Evolutionary conservation across 1,140 invertebrate genomes (phyloP), one percentile per base, ranked within the genome.

Genomic region (Pseudomyrmex sp.): DNA sequence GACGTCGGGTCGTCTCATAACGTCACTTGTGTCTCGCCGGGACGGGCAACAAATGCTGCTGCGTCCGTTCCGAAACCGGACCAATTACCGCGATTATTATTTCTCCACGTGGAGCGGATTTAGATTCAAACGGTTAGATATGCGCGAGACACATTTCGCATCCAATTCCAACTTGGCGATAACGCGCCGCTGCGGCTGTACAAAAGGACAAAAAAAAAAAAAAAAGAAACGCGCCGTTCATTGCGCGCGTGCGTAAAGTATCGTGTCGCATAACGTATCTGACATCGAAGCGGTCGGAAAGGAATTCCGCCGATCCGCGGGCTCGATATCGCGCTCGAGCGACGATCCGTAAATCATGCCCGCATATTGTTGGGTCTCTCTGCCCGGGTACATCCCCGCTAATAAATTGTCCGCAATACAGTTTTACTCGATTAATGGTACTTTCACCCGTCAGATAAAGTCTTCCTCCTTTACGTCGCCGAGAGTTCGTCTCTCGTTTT

Each of bases 401-500:
- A 85, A 88, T 88, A 88, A 88, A 88, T 88, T 74, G 52, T 59
- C 48, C 46, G 61, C 74, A 83, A 85, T 88, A 77, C 77, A 69
- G 56, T 85, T 85, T 85, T 74, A 26, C 58, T 50, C 68, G 87
- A 88, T 88, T 85, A 85, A 88, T 82, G 86, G 48, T 88, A 88
- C 86, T 88, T 88, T 88, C 86, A 79, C 79, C 20, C 50, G 26
- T 3, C 44, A 10, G 62, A 83, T 88, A 79, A 85, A 85, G 83
- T 88, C 83, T 77, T 85, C 69, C 72, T 76, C 50, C 62, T 80
- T 35, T 70, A 61, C 61, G n/a, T 66, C 54, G 58, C 9, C 15
- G 63, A 58, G 63, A 58, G 75, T 75, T 48, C 50, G 72, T 85
- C 85, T 44, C 35, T n/a, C n/a, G 23, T 20, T 70, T 46, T 69